Percentiles rank a stretch among this genome's conserved stretches.
Evolutionary conservation across 2,888 invertebrate species (phyloP).

Genomic region (Patella ulyssiponensis): DNA sequence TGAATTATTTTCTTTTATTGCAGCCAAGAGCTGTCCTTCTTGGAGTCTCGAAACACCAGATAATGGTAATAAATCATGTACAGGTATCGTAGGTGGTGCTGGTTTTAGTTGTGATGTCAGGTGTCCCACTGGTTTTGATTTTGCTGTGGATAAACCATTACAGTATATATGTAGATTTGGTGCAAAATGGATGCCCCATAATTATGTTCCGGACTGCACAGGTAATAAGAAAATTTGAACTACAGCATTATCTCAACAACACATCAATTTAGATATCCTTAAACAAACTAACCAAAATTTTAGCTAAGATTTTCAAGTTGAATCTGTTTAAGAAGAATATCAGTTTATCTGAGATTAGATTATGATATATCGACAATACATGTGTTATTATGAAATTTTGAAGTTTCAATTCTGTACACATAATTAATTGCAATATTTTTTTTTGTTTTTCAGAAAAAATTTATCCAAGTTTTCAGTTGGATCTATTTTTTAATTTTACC

Average conservation of each 20-base stretch:
- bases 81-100: constrained; percentile 28
- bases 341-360: not conserved
- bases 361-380: not conserved
- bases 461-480: constrained; percentile 38
- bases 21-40: constrained; percentile 39
- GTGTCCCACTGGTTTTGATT: constrained; percentile 34
- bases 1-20: not conserved
- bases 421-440: not conserved
- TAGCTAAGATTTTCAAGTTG: too few relatives aligned
- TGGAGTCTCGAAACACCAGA: constrained; percentile 39
- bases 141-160: constrained; percentile 37
- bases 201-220: constrained; percentile 51
- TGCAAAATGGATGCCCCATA: constrained; percentile 45
- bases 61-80: constrained; percentile 31
- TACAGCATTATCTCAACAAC: too few relatives aligned
- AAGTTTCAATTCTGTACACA: too few relatives aligned
- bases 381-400: not conserved
- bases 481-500: constrained; percentile 31
- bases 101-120: constrained; percentile 39
- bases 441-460: constrained; percentile 31
- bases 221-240: constrained; percentile 23
- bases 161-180: constrained; percentile 47
- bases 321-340: not conserved
- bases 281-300: too few relatives aligned
- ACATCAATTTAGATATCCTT: too few relatives aligned